Conservation (phyloP, 2,797 vertebrate genomes). For the Mus spretus region DNA sequence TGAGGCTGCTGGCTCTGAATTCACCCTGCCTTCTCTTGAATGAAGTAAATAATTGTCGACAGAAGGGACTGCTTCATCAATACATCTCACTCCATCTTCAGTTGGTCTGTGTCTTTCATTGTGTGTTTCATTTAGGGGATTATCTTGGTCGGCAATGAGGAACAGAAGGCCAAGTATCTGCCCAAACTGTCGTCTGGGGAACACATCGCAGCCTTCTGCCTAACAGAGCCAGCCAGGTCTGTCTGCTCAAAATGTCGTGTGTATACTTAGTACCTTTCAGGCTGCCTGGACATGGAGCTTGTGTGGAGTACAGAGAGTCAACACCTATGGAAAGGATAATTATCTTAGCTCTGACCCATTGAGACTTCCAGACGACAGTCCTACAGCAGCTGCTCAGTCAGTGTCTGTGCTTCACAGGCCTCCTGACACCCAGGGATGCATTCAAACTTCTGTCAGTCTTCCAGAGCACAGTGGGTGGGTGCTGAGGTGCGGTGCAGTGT, state of each 20-base stretch:
- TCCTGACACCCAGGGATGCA: background rate
- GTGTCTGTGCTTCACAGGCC: background rate
- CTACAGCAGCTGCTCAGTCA: background rate
- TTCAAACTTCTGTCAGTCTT: background rate
- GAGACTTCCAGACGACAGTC: background rate
- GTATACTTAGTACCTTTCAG: rapidly evolving
- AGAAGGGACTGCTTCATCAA: background rate
- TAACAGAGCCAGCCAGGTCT: constrained; percentile 97
- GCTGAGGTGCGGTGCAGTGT: background rate
- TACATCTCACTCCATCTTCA: background rate
- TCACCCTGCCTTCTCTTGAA: background rate
- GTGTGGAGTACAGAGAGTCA: background rate
- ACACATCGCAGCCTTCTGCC: constrained; percentile 96
- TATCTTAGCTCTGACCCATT: background rate
- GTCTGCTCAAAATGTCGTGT: background rate
- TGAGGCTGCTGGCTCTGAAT: background rate
- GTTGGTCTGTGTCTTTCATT: constrained; percentile 64
- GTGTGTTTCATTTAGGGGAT: constrained; percentile 92
- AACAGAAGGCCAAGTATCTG: constrained; percentile 97
- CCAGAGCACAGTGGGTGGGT: background rate
- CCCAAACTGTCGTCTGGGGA: constrained; percentile 95
- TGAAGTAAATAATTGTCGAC: background rate
- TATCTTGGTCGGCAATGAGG: constrained; percentile 94
- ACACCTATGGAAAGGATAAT: background rate
- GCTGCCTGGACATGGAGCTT: background rate